Conservation (phyloP, 2,888 invertebrate species). For the Acrocyrtus sp. region DNA sequence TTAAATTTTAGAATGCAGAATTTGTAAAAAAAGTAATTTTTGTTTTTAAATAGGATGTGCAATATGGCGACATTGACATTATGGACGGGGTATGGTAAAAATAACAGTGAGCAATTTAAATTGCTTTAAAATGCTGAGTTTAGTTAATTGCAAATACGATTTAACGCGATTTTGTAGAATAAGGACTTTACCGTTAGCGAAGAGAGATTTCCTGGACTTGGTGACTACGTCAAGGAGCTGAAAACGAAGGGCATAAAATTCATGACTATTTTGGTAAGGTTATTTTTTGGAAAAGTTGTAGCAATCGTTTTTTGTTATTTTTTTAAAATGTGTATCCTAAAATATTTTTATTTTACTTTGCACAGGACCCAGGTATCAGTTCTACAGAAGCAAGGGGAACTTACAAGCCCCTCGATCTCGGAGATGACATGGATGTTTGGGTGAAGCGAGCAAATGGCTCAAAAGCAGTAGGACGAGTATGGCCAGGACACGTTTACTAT, state of each 20-base stretch:
- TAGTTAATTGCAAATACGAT: neutral
- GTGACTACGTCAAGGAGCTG: constrained; percentile 14
- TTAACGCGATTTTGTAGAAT: constrained; percentile 5
- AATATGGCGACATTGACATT: constrained; percentile 71
- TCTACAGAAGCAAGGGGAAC: constrained; percentile 16
- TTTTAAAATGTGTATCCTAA: neutral
- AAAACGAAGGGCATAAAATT: constrained; percentile 21
- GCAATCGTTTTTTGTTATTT: neutral
- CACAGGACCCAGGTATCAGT: constrained; percentile 41
- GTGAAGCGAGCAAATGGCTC: constrained; percentile 34
- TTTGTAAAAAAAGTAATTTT: neutral
- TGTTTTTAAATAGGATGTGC: constrained; percentile 28
- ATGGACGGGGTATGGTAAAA: constrained; percentile 72
- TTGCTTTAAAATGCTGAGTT: neutral
- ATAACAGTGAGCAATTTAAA: neutral
- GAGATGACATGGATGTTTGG: constrained; percentile 51
- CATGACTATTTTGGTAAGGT: constrained; percentile 25
- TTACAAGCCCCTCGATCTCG: constrained; percentile 46
- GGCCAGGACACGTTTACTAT: constrained; percentile 41
- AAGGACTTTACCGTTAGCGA: constrained; percentile 15
- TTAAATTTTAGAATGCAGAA: neutral
- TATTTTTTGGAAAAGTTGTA: neutral
- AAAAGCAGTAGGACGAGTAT: constrained; percentile 37
- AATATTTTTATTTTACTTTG: neutral
- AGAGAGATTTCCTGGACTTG: constrained; percentile 17